Conservation (phyloP, 2,888 invertebrate species). For the Argynnis bischoffii region DNA sequence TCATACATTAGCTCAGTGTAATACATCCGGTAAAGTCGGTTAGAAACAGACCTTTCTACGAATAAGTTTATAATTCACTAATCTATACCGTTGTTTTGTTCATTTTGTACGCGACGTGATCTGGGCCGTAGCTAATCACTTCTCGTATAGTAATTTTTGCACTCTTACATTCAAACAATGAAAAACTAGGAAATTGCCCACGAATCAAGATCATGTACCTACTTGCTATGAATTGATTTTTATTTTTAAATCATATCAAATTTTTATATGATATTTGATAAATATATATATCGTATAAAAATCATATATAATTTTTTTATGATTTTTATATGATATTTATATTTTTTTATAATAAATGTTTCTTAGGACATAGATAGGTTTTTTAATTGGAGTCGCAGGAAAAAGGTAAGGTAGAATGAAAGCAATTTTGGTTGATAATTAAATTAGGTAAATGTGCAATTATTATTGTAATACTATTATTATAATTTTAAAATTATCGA, state of each 20-base stretch:
- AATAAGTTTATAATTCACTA: constrained; percentile 45
- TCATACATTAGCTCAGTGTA: neutral
- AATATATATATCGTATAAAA: no score
- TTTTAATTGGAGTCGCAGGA: no score
- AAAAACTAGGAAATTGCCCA: constrained; percentile 21
- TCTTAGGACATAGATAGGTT: no score
- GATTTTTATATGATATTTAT: no score
- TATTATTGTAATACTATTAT: no score
- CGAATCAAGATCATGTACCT: constrained; percentile 7
- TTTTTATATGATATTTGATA: no score
- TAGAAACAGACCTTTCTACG: constrained; percentile 15
- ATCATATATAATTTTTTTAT: no score
- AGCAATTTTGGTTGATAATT: no score
- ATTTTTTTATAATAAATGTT: no score
- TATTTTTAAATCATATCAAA: constrained; percentile 19
- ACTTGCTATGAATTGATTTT: constrained; percentile 13
- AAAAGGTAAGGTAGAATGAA: no score
- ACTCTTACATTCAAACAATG: constrained; percentile 14
- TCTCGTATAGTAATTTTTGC: constrained; percentile 48
- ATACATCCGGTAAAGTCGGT: neutral
- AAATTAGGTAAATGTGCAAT: no score
- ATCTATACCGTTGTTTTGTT: constrained; percentile 47
- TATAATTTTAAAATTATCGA: no score
- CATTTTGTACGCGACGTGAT: constrained; percentile 55
- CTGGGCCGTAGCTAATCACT: constrained; percentile 56